A percentile compares a stretch with the other conserved stretches of the same genome.
These are phyloP conservation scores for Drosophila prostipennis DNA, from an alignment of 2,888 invertebrate species.

Conservation along the genomic window DNA sequence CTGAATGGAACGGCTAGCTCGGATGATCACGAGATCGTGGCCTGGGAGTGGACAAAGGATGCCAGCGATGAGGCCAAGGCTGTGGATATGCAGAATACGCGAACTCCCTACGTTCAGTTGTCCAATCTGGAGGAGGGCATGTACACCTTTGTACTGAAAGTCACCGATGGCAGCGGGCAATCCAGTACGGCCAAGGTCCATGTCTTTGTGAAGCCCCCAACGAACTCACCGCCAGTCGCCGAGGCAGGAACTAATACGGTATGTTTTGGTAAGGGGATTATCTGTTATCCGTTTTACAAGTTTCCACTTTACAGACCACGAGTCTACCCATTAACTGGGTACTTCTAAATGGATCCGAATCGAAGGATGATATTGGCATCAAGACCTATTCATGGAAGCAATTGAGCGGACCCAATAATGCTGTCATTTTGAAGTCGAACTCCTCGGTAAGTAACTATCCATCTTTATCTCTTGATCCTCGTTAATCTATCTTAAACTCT, in stretches of 20 bases:
- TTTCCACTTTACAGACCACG: conserved; percentile 86
- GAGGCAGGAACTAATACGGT: conserved; percentile 87
- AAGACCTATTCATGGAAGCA: conserved; percentile 94
- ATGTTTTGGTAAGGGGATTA: conserved; percentile 8
- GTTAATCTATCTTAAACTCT: background rate
- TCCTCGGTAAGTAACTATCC: conserved; percentile 83
- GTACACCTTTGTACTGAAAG: conserved; percentile 96
- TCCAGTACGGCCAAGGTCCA: conserved; percentile 94
- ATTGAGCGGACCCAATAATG: conserved; percentile 88
- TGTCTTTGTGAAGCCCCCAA: conserved; percentile 96
- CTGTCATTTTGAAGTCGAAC: conserved; percentile 86
- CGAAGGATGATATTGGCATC: conserved; percentile 93
- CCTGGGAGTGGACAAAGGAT: conserved; percentile 98
- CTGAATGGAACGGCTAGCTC: conserved; percentile 95
- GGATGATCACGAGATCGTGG: conserved; percentile 96
- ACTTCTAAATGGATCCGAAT: conserved; percentile 91
- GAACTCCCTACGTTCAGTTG: conserved; percentile 94
- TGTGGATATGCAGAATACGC: conserved; percentile 97
- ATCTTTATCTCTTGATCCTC: background rate
- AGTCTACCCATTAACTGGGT: conserved; percentile 93
- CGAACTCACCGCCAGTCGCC: conserved; percentile 92
- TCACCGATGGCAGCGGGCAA: conserved; percentile 96
- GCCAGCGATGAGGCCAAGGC: conserved; percentile 94
- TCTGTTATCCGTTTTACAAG: fast-evolving
- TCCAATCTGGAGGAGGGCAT: conserved; percentile 96